These are phyloP conservation scores for Chiroxiphia lanceolata DNA, from an alignment of 2,797 vertebrate genomes.

Conservation along the genomic window DNA sequence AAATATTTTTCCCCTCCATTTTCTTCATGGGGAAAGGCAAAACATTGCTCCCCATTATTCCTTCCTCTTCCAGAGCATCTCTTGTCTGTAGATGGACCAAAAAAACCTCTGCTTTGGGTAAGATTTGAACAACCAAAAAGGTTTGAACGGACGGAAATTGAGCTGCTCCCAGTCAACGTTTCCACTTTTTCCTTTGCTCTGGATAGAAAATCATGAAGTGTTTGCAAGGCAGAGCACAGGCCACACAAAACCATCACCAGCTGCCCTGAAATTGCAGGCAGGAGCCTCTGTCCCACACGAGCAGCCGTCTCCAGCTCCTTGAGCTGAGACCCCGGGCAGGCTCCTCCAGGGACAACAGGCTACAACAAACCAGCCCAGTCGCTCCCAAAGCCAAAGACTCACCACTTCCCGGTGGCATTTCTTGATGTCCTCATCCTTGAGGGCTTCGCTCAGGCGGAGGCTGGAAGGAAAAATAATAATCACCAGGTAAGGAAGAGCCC, in stretches of 20 bases:
- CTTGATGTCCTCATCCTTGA: constrained; percentile 74
- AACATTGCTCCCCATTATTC: neutral
- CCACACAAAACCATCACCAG: rapidly evolving
- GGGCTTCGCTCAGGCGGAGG: constrained; percentile 63
- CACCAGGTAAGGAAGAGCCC: neutral
- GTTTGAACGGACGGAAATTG: rapidly evolving
- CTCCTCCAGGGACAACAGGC: neutral
- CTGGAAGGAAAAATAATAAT: constrained; percentile 52
- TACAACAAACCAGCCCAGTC: neutral
- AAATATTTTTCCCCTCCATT: neutral
- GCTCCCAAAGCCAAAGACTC: neutral
- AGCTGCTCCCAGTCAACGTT: neutral
- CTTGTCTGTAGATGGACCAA: neutral
- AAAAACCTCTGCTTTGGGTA: neutral
- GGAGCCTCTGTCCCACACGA: neutral
- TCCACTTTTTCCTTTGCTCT: neutral
- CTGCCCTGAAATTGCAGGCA: neutral
- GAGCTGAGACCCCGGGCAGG: neutral
- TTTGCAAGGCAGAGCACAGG: neutral
- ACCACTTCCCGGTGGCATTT: constrained; percentile 73
- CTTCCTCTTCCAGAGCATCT: neutral
- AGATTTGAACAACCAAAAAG: neutral
- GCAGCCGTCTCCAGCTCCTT: rapidly evolving
- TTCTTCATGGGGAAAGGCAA: neutral
- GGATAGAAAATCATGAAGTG: neutral